Evolutionary conservation across 2,797 vertebrate species (phyloP).

Genomic region (Choloepus didactylus): DNA sequence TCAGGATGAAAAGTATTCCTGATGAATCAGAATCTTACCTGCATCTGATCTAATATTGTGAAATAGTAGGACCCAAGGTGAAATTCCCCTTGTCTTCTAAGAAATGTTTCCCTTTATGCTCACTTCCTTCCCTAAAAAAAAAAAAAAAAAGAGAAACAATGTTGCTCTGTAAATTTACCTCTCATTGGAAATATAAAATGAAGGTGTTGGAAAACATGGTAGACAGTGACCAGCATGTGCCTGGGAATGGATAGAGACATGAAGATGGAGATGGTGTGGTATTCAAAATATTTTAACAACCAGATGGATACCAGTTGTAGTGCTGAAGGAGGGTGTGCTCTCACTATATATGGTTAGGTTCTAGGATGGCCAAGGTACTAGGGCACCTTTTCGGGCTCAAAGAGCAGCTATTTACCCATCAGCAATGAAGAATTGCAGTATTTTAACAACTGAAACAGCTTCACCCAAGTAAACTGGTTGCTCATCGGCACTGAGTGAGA

Average conservation of each 20-base stretch:
- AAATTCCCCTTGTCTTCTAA: background rate
- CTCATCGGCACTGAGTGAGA: background rate
- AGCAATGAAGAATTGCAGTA: background rate
- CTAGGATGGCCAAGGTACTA: background rate
- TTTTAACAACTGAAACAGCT: background rate
- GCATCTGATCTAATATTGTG: background rate
- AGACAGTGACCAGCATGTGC: background rate
- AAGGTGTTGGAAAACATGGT: background rate
- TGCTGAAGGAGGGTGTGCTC: background rate
- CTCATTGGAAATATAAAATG: conserved; percentile 29
- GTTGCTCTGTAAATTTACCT: background rate
- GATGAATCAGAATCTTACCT: background rate
- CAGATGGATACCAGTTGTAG: background rate
- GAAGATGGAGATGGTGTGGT: background rate
- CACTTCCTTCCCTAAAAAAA: background rate
- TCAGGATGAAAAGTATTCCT: background rate
- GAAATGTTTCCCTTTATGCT: background rate
- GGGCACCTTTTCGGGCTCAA: background rate
- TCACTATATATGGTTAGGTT: background rate
- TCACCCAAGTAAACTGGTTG: background rate
- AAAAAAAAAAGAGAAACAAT: background rate
- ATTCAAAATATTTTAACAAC: background rate
- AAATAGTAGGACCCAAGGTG: background rate
- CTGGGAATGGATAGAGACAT: background rate
- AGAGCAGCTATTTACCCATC: background rate